Base-by-base conservation (phyloP, 2,888 invertebrate genomes). In the Calameuta filiformis region DNA sequence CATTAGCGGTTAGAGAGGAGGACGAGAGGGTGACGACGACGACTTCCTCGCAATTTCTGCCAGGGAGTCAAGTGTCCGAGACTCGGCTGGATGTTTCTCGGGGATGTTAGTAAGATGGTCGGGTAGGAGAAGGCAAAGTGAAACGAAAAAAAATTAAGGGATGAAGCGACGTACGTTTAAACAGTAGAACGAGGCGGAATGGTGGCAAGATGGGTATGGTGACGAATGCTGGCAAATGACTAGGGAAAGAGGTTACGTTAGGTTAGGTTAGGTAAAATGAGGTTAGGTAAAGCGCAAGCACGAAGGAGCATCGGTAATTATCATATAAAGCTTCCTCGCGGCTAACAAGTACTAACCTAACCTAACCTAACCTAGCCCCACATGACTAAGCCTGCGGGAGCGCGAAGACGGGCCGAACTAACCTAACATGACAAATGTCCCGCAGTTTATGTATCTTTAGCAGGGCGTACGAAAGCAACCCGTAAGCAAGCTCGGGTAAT, bases 301-400 rank as follows among this genome's bases (percentile, higher is more conserved):
- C 75, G 80, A 79, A 79, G 79, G 80, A 80, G 82, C 78, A 82
- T 81, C 81, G 82, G 82, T 81, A 83, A 83, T 83, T 83, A 83
- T 83, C 83, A 81, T 81, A 79, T 76, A 80, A 79, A 56, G 56
- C 56, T 56, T 56, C 23, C 82, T 80, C 79, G 80, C 80, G 82
- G 81, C 81, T 82, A 83, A 82, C 83, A 81, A 83, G 82, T 81
- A 79, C 81, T 82, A 81, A 81, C 83, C 78, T 80, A 81, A 79
- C 82, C 81, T 79, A 81, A 79, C 80, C 82, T 82, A 82, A 82
- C 82, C 81, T 79, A 81, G 37, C 76, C 40, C 35, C 35, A 12
- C 11, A 6, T 12, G 35, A 76, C 69, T 76, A 37, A 31, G 69
- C 37, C 73, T 35, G 15, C 37, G 69, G 30, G 33, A 35, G 75